phyloP scores from a whole-genome alignment of 2,797 vertebrate genomes.

The Numenius phaeopus region DNA sequence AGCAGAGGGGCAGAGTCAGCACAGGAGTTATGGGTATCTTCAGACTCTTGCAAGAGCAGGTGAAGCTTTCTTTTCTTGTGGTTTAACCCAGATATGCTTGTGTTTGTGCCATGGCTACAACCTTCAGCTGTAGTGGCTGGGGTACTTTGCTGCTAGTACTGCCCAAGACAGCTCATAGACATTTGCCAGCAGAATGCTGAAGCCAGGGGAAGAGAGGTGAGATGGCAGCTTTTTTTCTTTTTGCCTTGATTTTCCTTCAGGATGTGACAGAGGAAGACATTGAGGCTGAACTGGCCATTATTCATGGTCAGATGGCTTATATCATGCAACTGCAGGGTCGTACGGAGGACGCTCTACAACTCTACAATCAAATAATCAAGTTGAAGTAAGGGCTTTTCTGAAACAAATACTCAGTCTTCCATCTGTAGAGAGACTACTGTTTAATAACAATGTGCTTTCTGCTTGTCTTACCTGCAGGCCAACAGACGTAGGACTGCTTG shows the following conservation, averaged over 20 bases:
- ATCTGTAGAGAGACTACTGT: background rate
- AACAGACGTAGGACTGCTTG: constrained; percentile 94
- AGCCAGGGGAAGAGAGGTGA: background rate
- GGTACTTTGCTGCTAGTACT: background rate
- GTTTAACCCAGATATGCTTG: background rate
- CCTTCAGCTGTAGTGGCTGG: background rate
- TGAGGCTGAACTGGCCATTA: constrained; percentile 93
- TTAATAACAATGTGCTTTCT: constrained; percentile 19
- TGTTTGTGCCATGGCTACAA: background rate
- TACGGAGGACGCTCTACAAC: constrained; percentile 93
- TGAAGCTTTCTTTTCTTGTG: background rate
- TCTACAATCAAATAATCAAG: constrained; percentile 99
- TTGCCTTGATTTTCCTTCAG: constrained; percentile 60
- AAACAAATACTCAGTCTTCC: background rate
- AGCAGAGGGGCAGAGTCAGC: background rate
- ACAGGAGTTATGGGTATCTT: background rate
- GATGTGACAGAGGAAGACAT: constrained; percentile 93
- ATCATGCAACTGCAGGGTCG: constrained; percentile 92
- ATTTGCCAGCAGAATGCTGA: background rate
- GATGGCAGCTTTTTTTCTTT: background rate
- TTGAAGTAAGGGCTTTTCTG: constrained; percentile 87
- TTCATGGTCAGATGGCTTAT: constrained; percentile 98
- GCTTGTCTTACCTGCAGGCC: constrained; percentile 84
- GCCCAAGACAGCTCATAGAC: background rate
- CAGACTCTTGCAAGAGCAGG: background rate